These are phyloP conservation scores for Brachyopa scutellaris DNA, from an alignment of 2,888 invertebrate genomes.

Conservation along the genomic window DNA sequence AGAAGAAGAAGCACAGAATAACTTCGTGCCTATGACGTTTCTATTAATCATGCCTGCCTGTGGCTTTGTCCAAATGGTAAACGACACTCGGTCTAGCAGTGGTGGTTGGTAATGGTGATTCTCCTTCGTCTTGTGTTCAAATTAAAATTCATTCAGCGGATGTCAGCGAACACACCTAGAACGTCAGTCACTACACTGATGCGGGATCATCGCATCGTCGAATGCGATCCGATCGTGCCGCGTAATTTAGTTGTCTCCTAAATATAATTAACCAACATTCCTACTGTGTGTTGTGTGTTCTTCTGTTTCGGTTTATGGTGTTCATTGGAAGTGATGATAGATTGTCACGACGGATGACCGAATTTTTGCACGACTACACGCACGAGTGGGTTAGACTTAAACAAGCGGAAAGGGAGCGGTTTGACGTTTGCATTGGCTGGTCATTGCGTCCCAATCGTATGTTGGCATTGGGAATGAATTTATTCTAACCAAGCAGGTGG, in stretches of 20 bases:
- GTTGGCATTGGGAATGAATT: background rate
- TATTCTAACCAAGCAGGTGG: slow-evolving; percentile 4
- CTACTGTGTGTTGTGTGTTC: slow-evolving; percentile 30
- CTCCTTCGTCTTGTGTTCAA: background rate
- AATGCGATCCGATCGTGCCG: slow-evolving; percentile 47
- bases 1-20: slow-evolving; percentile 28
- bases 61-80: no score
- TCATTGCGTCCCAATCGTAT: background rate
- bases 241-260: slow-evolving; percentile 46
- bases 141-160: slow-evolving; percentile 53
- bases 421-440: background rate
- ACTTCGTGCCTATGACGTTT: slow-evolving; percentile 35
- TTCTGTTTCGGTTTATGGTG: background rate
- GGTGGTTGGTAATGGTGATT: background rate
- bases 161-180: slow-evolving; percentile 48
- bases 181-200: slow-evolving; percentile 8
- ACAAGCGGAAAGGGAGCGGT: slow-evolving; percentile 56
- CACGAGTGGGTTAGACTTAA: slow-evolving; percentile 12
- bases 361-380: slow-evolving; percentile 43
- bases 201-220: slow-evolving; percentile 26
- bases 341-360: slow-evolving; percentile 39
- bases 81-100: slow-evolving; percentile 30
- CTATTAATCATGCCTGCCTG: slow-evolving; percentile 39
- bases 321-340: slow-evolving; percentile 28
- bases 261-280: slow-evolving; percentile 37